A percentile compares a stretch with the other conserved stretches of the same genome.
phyloP scores from a whole-genome alignment of 2,888 invertebrate genomes.

The Drosophila sordidula region DNA sequence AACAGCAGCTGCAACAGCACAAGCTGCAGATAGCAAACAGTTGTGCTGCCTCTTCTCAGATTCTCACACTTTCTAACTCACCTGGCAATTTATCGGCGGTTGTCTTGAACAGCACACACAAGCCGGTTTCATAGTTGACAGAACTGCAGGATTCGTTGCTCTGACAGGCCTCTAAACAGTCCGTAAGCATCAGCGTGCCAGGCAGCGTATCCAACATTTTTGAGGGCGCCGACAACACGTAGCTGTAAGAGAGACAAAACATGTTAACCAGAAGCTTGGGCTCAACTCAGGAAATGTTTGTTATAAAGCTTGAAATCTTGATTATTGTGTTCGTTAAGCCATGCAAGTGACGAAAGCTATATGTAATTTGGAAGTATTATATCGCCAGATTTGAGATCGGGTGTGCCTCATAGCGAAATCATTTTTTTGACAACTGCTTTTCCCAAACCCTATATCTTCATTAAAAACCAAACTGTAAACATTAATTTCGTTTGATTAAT shows the following conservation, averaged over 20 bases:
- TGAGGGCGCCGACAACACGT: constrained; percentile 95
- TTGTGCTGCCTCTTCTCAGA: constrained; percentile 35
- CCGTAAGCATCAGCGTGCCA: constrained; percentile 96
- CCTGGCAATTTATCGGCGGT: constrained; percentile 96
- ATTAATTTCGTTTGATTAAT: constrained; percentile 26
- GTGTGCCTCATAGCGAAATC: no score
- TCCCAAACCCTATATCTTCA: background rate
- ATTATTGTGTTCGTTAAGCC: background rate
- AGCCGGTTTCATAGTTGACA: constrained; percentile 97
- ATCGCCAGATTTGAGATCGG: background rate
- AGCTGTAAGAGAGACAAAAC: constrained; percentile 85
- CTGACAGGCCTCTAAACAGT: constrained; percentile 97
- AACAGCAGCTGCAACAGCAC: constrained; percentile 37
- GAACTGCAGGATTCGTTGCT: constrained; percentile 96
- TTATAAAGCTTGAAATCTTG: background rate
- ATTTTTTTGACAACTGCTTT: background rate
- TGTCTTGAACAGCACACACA: constrained; percentile 96
- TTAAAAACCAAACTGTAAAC: constrained; percentile 7
- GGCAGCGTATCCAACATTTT: constrained; percentile 95
- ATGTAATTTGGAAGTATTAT: background rate
- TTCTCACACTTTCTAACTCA: constrained; percentile 86
- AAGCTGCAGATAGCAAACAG: constrained; percentile 23
- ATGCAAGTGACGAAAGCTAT: constrained; percentile 1
- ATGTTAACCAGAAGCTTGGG: background rate
- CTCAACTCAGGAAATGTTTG: background rate